Evolutionary conservation across 2,888 invertebrate genomes (phyloP).

Genomic region (Apamea anceps): DNA sequence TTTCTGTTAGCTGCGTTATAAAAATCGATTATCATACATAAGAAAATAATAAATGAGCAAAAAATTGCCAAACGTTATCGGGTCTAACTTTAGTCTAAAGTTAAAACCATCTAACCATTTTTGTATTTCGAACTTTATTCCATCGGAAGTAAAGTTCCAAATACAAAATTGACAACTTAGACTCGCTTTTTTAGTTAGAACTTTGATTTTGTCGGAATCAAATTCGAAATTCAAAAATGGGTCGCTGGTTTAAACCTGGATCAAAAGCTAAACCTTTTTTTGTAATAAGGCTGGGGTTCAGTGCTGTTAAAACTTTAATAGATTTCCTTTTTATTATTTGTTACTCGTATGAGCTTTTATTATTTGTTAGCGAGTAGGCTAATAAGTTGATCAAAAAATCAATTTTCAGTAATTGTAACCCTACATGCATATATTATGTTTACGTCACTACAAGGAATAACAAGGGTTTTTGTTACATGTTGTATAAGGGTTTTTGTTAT

Average conservation of each 20-base stretch:
- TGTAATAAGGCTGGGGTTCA: neutral
- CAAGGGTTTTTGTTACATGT: neutral
- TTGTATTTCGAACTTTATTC: neutral
- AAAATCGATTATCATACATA: neutral
- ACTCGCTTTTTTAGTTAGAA: neutral
- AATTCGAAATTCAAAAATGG: neutral
- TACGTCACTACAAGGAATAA: neutral
- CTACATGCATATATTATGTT: neutral
- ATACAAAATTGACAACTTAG: neutral
- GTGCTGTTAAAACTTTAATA: neutral
- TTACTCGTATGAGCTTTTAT: no score
- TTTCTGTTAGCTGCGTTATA: neutral
- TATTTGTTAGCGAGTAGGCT: neutral
- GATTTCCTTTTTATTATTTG: neutral
- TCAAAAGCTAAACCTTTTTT: neutral
- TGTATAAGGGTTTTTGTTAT: neutral
- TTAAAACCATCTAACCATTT: neutral
- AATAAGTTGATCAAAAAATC: neutral
- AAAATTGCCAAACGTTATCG: neutral
- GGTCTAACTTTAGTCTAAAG: neutral
- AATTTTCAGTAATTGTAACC: neutral
- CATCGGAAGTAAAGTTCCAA: neutral
- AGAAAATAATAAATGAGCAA: neutral
- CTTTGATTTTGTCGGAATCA: neutral
- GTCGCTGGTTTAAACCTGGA: neutral